Percentiles rank a stretch among this genome's conserved stretches.
Evolutionary conservation across 1,140 invertebrate genomes (phyloP).

Genomic region (Papilio dardanus): DNA sequence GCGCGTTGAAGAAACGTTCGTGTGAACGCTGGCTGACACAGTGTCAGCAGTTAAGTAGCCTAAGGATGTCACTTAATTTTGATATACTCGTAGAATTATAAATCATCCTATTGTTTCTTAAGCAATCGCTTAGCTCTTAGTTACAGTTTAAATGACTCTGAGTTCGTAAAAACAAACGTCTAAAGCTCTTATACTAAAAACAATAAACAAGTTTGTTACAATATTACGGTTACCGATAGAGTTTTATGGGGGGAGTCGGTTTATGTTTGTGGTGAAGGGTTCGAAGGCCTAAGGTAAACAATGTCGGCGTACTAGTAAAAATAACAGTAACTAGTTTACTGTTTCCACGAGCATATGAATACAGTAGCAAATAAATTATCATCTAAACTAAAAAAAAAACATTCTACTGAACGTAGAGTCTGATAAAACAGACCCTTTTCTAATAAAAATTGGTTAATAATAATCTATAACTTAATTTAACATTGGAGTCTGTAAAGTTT

Average conservation of each 20-base stretch:
- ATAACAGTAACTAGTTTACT: constrained; percentile 3
- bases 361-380: neutral
- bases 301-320: constrained; percentile 23
- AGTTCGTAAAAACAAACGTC: neutral
- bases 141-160: neutral
- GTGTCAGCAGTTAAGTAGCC: too few species aligned
- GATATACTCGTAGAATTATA: too few species aligned
- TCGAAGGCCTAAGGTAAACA: constrained; percentile 36
- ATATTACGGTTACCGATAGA: constrained; percentile 21
- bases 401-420: neutral
- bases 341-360: neutral
- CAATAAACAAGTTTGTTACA: constrained; percentile 24
- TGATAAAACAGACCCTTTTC: neutral
- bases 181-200: constrained; percentile 3
- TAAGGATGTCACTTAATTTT: too few species aligned
- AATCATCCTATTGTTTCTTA: too few species aligned
- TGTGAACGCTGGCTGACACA: too few species aligned
- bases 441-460: too few species aligned
- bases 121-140: neutral
- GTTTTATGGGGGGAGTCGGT: constrained; percentile 23
- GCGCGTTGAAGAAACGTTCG: too few species aligned
- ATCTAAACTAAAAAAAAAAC: neutral
- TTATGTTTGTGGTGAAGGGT: constrained; percentile 29
- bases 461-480: too few species aligned
- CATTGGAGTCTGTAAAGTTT: too few species aligned